A percentile compares a stretch with the other conserved stretches of the same genome.
These are phyloP conservation scores for Montipora capricornis DNA, from an alignment of 64 coral and sea anemone genomes.

Conservation along the genomic window DNA sequence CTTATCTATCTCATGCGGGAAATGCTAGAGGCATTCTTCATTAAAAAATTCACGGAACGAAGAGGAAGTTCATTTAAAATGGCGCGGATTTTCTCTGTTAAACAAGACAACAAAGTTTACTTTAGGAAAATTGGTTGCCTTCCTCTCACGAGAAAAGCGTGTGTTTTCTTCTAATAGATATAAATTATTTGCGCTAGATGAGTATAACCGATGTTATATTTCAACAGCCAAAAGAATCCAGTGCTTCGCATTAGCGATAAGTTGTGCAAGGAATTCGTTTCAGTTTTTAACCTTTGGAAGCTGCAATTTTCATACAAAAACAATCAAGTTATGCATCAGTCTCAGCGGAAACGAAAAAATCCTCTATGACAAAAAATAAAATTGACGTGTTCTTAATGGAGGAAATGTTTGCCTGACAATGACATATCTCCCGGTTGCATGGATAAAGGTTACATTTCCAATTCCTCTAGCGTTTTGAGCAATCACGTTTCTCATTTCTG, in stretches of 20 bases:
- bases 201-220: not conserved
- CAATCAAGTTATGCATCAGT: not conserved
- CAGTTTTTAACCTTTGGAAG: not conserved
- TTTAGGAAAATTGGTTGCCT: conserved; percentile 1
- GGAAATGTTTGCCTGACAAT: not conserved
- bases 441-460: not conserved
- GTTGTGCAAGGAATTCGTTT: not conserved
- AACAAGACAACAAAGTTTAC: not conserved
- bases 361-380: not conserved
- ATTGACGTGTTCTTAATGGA: conserved; percentile 11
- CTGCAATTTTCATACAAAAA: not conserved
- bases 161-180: not conserved
- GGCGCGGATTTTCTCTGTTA: not conserved
- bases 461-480: not conserved
- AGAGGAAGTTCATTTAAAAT: not conserved
- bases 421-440: not conserved
- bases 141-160: not conserved
- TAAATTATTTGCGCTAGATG: conserved; percentile 29
- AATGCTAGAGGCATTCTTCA: not conserved
- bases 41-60: not conserved
- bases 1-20: not conserved
- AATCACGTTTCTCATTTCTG: not conserved
- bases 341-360: not conserved
- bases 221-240: not conserved
- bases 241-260: not conserved